These are phyloP conservation scores for cat (Felis catus) DNA, from an alignment of 2,113 vertebrate species.

Conservation along the genomic window F.catus_Fca126_mat1.0 CM031426.1:57935001-57935500, in stretches of 20 bases:
- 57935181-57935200: neutral
- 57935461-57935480: neutral
- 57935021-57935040: neutral
- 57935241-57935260: constrained; percentile 37
- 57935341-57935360: neutral
- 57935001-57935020: neutral
- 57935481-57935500: neutral
- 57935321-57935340: neutral
- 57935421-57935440: accelerated
- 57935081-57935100: neutral
- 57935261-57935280: neutral
- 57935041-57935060: neutral
- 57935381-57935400: neutral
- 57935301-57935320: constrained; percentile 22
- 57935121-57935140: neutral
- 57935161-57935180: neutral
- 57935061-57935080: neutral
- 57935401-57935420: neutral
- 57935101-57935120: neutral
- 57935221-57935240: neutral
- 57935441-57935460: too few relatives aligned
- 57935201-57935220: neutral
- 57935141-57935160: neutral
- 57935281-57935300: neutral
- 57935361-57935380: neutral